phyloP scores from a whole-genome alignment of 1,140 invertebrate genomes.

The Drosophila leontia region DNA sequence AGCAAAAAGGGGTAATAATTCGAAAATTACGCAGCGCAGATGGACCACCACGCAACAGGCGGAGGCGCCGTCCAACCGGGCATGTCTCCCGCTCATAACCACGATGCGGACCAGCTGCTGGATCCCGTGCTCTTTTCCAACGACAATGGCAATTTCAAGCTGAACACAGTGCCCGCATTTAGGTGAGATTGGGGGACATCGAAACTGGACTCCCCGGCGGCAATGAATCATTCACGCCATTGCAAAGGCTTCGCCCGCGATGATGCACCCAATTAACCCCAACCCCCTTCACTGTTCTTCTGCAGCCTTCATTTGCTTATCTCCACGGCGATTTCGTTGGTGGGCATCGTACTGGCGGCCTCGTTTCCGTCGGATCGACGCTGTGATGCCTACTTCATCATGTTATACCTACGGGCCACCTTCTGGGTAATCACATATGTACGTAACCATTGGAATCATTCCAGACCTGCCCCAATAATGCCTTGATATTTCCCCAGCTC shows the following conservation, averaged over 20 bases:
- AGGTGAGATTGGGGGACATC: conserved; percentile 56
- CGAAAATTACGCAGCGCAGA: conserved; percentile 37
- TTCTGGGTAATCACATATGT: conserved; percentile 88
- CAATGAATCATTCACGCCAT: conserved; percentile 56
- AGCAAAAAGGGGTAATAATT: conserved; percentile 8
- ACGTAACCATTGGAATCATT: conserved; percentile 55
- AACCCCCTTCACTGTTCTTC: conserved; percentile 3
- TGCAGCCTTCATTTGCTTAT: conserved; percentile 85
- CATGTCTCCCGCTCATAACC: conserved; percentile 19
- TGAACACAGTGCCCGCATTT: conserved; percentile 82
- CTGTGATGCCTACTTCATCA: conserved; percentile 89
- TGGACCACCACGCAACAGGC: conserved; percentile 44
- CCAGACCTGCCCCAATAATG: conserved; percentile 46
- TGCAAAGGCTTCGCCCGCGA: neutral
- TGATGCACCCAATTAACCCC: conserved; percentile 40
- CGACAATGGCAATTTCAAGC: conserved; percentile 65
- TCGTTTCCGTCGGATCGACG: conserved; percentile 86
- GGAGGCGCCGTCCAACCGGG: conserved; percentile 43
- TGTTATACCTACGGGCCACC: conserved; percentile 87
- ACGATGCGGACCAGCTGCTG: conserved; percentile 58
- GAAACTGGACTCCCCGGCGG: conserved; percentile 4
- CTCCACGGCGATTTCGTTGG: conserved; percentile 86
- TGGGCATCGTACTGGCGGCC: conserved; percentile 87
- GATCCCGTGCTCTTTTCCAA: conserved; percentile 67
- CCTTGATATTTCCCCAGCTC: conserved; percentile 79